Base-by-base conservation (phyloP, 2,888 invertebrate genomes). In the Petrophora chlorosata region DNA sequence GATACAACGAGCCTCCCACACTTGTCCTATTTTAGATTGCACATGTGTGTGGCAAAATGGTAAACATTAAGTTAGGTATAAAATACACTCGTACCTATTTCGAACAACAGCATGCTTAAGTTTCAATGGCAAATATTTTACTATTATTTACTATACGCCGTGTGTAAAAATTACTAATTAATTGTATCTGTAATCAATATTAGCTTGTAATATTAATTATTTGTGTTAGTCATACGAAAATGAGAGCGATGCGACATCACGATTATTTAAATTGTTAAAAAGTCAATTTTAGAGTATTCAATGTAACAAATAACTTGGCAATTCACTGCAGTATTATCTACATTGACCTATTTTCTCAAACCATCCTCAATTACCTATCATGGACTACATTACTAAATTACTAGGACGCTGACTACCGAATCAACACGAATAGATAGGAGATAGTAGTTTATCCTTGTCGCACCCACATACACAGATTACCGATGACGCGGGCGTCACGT, bases 11-110 rank as follows among this genome's bases (percentile, higher is more conserved):
- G 73, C 78, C 86, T 86, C 88, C 86, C 88, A 85, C 88, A 81
- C 71, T 75, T 82, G 81, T 79, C 76, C 85, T 63, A 83, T 83
- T 85, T 84, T 83, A 81, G 76, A 72, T 70, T 65, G 47, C 79
- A 79, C 83, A 82, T 82, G 81, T 85, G 81, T 85, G 71, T 55
- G 74, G 60, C 43, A 45, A 59, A 61, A 66, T 68, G 63, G 72
- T 74, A 73, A 76, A 74, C 76, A 74, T 61, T 56, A 59, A 63
- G 43, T 56, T 59, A 46, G 49, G 32, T 57, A 53, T 49, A 44
- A 32, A 38, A 33, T 35, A 13, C 47, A 42, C 3, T 2, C 3
- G 9, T 25, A 25, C 25, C 22, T 50, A 49, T 16, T 16, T 35
- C 8, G 25, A 33, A 38, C 47, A 43, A 36, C 32, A 39, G 22